Evolutionary conservation across 2,888 invertebrate genomes (phyloP).

Genomic region (Carabus problematicus): DNA sequence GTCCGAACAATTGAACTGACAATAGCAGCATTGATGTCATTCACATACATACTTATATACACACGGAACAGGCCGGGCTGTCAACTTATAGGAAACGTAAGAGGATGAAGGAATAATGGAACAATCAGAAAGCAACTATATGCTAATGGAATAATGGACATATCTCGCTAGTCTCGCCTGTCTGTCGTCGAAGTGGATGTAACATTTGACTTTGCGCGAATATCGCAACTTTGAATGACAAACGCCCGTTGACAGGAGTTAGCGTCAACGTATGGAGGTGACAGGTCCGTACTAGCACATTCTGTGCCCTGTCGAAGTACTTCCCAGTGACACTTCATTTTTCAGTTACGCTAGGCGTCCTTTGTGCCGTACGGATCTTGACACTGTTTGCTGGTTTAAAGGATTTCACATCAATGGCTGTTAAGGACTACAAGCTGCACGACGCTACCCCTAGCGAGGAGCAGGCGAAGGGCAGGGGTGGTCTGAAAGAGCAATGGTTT

Average conservation of each 20-base stretch:
- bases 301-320: constrained; percentile 17
- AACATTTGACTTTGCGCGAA: not conserved
- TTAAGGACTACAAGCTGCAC: no score
- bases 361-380: constrained; percentile 33
- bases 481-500: constrained; percentile 9
- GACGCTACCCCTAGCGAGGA: no score
- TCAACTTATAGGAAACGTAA: no score
- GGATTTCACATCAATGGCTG: constrained; percentile 44
- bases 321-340: constrained; percentile 42
- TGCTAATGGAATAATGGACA: constrained; percentile 40
- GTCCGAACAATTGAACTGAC: constrained; percentile 15
- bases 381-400: constrained; percentile 46
- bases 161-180: constrained; percentile 25
- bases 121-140: no score
- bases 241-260: constrained; percentile 20
- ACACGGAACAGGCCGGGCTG: not conserved
- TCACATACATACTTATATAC: constrained; percentile 5
- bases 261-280: constrained; percentile 1
- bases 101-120: no score
- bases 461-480: not conserved
- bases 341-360: constrained; percentile 33
- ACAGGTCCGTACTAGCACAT: constrained; percentile 7
- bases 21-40: constrained; percentile 35
- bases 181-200: constrained; percentile 16
- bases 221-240: constrained; percentile 33